These are phyloP conservation scores for Eulemur rubriventer DNA, from an alignment of 2,797 vertebrate species.

Conservation along the genomic window DNA sequence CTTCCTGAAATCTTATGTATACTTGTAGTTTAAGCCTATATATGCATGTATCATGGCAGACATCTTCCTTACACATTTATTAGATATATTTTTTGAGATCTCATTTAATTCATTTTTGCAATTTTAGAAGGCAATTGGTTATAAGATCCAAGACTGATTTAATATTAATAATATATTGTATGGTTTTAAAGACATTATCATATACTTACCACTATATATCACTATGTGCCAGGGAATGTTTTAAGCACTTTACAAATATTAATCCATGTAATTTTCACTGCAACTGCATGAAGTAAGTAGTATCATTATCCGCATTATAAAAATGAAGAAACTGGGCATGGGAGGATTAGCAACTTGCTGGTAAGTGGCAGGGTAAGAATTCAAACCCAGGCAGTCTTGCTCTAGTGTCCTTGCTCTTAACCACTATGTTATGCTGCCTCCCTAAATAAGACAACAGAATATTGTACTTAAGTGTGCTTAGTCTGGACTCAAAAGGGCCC, in stretches of 20 bases:
- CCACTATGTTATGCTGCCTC: not conserved
- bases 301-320: not conserved
- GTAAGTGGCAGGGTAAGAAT: not conserved
- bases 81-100: constrained; percentile 5
- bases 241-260: not conserved
- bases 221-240: not conserved
- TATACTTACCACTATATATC: not conserved
- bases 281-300: not conserved
- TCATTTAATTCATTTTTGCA: constrained; percentile 23
- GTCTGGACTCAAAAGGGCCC: constrained; percentile 22
- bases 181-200: not conserved
- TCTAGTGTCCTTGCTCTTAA: not conserved
- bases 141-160: not conserved
- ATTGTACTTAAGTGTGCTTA: not conserved
- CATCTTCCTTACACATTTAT: not conserved
- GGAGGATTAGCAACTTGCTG: not conserved
- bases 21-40: not conserved
- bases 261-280: not conserved
- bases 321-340: not conserved
- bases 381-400: not conserved
- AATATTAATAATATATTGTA: not conserved
- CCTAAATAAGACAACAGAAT: not conserved
- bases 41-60: not conserved
- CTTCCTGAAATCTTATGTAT: constrained; percentile 1
- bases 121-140: not conserved